These are phyloP conservation scores for Clistopyga incitator DNA, from an alignment of 2,888 invertebrate species.

Conservation along the genomic window DNA sequence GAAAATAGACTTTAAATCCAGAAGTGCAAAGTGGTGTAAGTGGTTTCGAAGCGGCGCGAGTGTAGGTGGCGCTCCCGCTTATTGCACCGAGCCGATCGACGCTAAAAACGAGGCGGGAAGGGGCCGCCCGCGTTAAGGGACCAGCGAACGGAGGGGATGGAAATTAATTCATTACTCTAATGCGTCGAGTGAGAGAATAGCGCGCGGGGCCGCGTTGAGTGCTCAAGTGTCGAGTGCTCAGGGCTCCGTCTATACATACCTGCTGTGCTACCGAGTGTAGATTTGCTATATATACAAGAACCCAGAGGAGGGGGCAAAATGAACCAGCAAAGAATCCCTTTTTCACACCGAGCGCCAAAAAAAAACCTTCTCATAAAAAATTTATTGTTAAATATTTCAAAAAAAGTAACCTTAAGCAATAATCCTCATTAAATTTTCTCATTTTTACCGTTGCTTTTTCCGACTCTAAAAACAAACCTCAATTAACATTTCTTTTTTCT, in stretches of 20 bases:
- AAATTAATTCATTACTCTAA: conserved; percentile 84
- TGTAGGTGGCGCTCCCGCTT: neutral
- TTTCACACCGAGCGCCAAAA: too few relatives aligned
- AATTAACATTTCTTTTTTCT: too few relatives aligned
- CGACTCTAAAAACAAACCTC: too few relatives aligned
- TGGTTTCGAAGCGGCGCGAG: neutral
- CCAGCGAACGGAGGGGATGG: conserved; percentile 75
- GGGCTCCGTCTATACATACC: conserved; percentile 70
- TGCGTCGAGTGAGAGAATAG: conserved; percentile 81
- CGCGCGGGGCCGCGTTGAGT: conserved; percentile 71
- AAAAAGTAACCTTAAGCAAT: too few relatives aligned
- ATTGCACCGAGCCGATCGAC: conserved; percentile 30
- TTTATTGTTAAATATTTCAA: too few relatives aligned
- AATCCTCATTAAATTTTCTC: too few relatives aligned
- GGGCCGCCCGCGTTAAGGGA: conserved; percentile 54
- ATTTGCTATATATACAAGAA: neutral
- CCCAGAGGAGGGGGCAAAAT: too few relatives aligned
- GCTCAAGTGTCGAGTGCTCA: conserved; percentile 80
- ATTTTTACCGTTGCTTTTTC: too few relatives aligned
- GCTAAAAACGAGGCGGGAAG: conserved; percentile 44
- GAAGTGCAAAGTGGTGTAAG: conserved; percentile 59
- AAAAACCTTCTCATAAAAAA: too few relatives aligned
- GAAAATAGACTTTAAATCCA: conserved; percentile 83
- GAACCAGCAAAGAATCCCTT: too few relatives aligned
- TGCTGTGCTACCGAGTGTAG: conserved; percentile 2